Evolutionary conservation across 1,140 invertebrate genomes (phyloP), one percentile per base, ranked within the genome.

Genomic region (Heliconius hermathena): DNA sequence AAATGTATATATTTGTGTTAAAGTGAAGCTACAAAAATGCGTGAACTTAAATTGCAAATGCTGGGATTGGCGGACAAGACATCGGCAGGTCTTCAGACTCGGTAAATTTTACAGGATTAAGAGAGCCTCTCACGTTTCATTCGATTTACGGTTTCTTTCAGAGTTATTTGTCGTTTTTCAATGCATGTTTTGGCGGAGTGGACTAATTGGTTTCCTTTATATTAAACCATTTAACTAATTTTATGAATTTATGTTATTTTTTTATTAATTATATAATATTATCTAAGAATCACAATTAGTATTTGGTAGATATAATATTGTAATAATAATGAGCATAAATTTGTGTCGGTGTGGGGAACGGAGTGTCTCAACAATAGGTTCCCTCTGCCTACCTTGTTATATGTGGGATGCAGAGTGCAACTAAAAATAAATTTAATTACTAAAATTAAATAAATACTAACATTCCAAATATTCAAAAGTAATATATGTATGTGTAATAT

Each of bases 61-160:
- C 78, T 84, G 84, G 88, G 89, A 90, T 91, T 90, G 87, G 85
- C 85, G 85, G 73, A 81, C 80, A 85, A 89, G 84, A 86, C 90
- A 85, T 84, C 85, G 87, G 77, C 81, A 87, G 90, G 89, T 92
- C 90, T 91, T 91, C 89, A 76, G 84, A 87, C 77, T 87, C 81
- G 85, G 82, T 86, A 87, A 87, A 89, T 91, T 90, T 87, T 86
- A 86, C 82, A 81, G 88, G 88, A 93, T 93, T 91, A 92, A 78
- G 77, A 81, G 79, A 81, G 74, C 80, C 76, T 85, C 83, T 91
- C 84, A 77, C 82, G 76, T 90, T 90, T 85, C 88, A 84, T 84
- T 80, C 82, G 85, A 87, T 83, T 86, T 84, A 82, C 83, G 83
- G 82, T 87, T 87, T 88, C 83, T 79, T 83, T 81, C 80, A 81